phyloP scores from a whole-genome alignment of 2,888 invertebrate genomes.

The Lithophane socia region DNA sequence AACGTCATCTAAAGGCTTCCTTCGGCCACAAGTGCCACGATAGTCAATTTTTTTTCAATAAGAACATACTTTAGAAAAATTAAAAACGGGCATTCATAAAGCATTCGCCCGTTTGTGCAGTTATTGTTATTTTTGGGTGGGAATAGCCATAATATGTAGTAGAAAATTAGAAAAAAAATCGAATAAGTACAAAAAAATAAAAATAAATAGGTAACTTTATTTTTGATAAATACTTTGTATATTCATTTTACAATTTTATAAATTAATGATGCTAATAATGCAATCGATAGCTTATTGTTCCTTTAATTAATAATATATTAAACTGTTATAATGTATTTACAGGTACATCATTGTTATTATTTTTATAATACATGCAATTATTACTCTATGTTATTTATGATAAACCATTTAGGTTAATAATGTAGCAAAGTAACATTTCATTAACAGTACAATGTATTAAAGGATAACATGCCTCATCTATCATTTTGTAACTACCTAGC shows the following conservation, averaged over 20 bases:
- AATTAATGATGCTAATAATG: conserved; percentile 50
- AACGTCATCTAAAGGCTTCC: not conserved
- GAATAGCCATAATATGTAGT: not conserved
- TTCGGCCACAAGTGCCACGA: not conserved
- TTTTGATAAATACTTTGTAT: conserved; percentile 61
- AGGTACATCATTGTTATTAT: conserved; percentile 47
- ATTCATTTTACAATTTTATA: conserved; percentile 57
- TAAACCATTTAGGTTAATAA: conserved; percentile 34
- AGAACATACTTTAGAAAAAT: not conserved
- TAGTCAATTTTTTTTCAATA: not conserved
- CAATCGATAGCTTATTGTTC: conserved; percentile 55
- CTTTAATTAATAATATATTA: conserved; percentile 50
- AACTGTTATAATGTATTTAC: conserved; percentile 44
- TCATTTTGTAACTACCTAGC: conserved; percentile 41
- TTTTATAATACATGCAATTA: conserved; percentile 35
- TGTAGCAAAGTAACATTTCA: conserved; percentile 40
- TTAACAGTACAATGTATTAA: conserved; percentile 44
- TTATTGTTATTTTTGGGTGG: not conserved
- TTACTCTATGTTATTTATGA: conserved; percentile 31
- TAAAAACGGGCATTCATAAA: no score
- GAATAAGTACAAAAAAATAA: not conserved
- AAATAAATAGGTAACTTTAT: conserved; percentile 55
- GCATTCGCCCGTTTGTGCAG: not conserved
- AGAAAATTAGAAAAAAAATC: not conserved
- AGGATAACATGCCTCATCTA: conserved; percentile 43